Evolutionary conservation across 2,888 invertebrate species (phyloP), one percentile per base, ranked within the genome.

Genomic region (Caenorhabditis sulstoni): DNA sequence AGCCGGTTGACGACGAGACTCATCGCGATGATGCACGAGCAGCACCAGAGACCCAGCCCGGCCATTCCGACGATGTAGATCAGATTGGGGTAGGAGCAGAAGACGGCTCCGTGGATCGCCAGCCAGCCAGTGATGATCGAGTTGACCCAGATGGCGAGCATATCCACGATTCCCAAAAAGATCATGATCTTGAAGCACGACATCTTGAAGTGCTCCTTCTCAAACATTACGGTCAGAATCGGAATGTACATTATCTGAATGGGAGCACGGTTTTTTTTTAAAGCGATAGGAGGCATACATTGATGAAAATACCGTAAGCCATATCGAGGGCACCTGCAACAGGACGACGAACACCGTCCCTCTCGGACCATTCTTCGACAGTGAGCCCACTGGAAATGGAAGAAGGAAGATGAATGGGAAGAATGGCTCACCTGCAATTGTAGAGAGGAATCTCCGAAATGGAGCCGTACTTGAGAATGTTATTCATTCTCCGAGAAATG

Each of bases 1-100:
- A 77, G 52, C 11, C 82, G 74, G 61, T 80, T 82, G 45, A 80
- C 57, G 23, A 77, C 82, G 49, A 82, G 47, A 47, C 79, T 59
- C 41, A 80, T 75, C 12, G 80, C 77, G 12, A 77, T 62, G 5
- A 71, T 67, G 61, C 82, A 82, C 11, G 79, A 65, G 3, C 71
- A 57, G 12, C 76, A 74, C 82, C 82, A 82, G 11, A 80, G 64
- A 14, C 74, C 76, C 64, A 76, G 52, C 14, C 64, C 76, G 16
- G 64, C 50, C 55, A 61, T 62, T 44, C 76, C 76, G 12, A 55
- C 44, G 18, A 62, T 58, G 39, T 76, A 76, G 37, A 68, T 76
- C 9, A 76, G n/a, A n/a, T 57, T 37, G 23, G 76, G 76, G 39
- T 76, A 68, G 45, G 59, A 44, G 44, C 77, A 77, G 65, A 20